Evolutionary conservation across 2,888 invertebrate species (phyloP).

Genomic region (Erannis defoliaria): DNA sequence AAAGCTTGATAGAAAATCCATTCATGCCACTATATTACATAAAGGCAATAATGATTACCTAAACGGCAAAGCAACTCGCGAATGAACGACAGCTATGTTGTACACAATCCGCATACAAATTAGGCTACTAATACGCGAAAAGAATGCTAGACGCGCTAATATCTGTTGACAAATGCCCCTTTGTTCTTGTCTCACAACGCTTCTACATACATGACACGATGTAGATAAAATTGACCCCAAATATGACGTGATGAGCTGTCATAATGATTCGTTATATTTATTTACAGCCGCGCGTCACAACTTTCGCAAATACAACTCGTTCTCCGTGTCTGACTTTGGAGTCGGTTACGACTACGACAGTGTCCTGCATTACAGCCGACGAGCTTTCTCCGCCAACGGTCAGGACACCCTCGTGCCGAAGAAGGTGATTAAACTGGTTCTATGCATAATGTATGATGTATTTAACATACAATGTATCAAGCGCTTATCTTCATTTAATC

Average conservation of each 20-base stretch:
- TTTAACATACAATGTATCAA: conserved; percentile 12
- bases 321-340: conserved; percentile 89
- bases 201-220: not conserved
- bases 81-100: conserved; percentile 25
- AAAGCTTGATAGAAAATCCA: conserved; percentile 22
- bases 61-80: conserved; percentile 38
- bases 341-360: conserved; percentile 91
- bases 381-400: conserved; percentile 90
- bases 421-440: conserved; percentile 61
- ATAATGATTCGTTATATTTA: conserved; percentile 44
- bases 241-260: conserved; percentile 12
- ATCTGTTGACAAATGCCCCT: conserved; percentile 32
- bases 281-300: conserved; percentile 78
- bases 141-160: conserved; percentile 25
- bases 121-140: conserved; percentile 39
- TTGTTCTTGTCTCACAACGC: conserved; percentile 31
- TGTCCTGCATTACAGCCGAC: conserved; percentile 91
- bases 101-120: conserved; percentile 60
- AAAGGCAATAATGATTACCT: conserved; percentile 33
- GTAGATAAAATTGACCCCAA: not conserved
- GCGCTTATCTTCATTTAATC: not conserved
- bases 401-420: conserved; percentile 89
- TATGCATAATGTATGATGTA: conserved; percentile 16
- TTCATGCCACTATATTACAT: conserved; percentile 5
- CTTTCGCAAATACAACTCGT: conserved; percentile 89